Percentiles rank a stretch among this genome's conserved stretches.
Conservation (phyloP, 2,888 invertebrate genomes). For the Chydorus sphaericus region DNA sequence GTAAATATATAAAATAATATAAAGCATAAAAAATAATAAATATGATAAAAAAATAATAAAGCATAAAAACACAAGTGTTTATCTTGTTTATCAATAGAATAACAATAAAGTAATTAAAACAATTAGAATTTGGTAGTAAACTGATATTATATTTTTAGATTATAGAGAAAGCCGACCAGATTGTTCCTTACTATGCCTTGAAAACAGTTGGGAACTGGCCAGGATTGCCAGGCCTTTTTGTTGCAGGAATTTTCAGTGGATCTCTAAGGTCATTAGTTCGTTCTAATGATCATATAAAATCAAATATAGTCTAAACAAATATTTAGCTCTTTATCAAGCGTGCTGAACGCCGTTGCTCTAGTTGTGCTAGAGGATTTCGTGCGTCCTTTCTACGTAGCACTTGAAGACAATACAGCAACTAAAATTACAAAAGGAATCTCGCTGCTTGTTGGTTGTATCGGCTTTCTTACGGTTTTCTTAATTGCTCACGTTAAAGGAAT, state of each 20-base stretch:
- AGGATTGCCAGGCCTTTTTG: slow-evolving; percentile 81
- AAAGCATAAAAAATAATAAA: no score
- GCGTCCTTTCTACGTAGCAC: slow-evolving; percentile 36
- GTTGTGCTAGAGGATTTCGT: slow-evolving; percentile 79
- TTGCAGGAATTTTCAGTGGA: slow-evolving; percentile 88
- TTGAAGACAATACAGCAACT: slow-evolving; percentile 24
- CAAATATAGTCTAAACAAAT: slow-evolving; percentile 11
- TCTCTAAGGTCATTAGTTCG: slow-evolving; percentile 57
- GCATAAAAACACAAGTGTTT: no score
- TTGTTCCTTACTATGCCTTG: slow-evolving; percentile 81
- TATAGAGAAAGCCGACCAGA: slow-evolving; percentile 51
- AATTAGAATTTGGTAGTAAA: neutral
- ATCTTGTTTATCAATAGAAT: no score
- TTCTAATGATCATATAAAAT: neutral
- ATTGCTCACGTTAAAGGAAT: slow-evolving; percentile 77
- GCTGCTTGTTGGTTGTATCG: slow-evolving; percentile 52
- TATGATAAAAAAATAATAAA: no score
- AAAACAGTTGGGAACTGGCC: slow-evolving; percentile 54
- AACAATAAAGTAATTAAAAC: neutral
- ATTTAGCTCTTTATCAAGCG: slow-evolving; percentile 84
- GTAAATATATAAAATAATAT: no score
- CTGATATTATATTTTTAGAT: slow-evolving; percentile 28
- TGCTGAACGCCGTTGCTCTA: slow-evolving; percentile 80
- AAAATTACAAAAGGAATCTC: slow-evolving; percentile 52
- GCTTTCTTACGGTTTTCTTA: slow-evolving; percentile 67